Base-by-base conservation (phyloP, 2,113 vertebrate genomes). In the Coptodon rendalli region DNA sequence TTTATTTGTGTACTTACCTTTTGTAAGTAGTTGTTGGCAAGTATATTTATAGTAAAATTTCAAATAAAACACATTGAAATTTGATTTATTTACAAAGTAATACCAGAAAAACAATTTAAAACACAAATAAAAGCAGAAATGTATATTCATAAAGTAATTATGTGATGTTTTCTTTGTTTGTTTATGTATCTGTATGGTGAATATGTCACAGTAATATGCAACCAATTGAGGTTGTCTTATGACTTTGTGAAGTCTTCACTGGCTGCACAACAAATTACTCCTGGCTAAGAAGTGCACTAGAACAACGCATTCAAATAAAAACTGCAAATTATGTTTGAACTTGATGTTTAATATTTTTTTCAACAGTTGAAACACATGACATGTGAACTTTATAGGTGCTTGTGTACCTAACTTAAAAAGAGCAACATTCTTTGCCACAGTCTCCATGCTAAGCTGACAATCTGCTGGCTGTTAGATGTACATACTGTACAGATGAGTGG, bases 331-430 rank as follows among this genome's bases (percentile, higher is more conserved):
- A 24, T 43, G n/a, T 43, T 43, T 71, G 11, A 43, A 71, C 12
- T 71, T 43, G 0, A 7, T 16, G 66, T 24, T 71, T 43, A 16
- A 71, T 71, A 1, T 43, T 43, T 40, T 0, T 68, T 0, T 40
- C 11, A 14, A 40, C 66, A 43, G n/a, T 2, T 16, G n/a, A 71
- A 16, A 12, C 12, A 71, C 34, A 40, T 11, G 7, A 40, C 2
- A 6, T 71, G 38, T 43, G 0, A 71, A 3, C 66, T 9, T 4
- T n/a, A 71, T 22, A 27, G 12, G n/a, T 43, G 36, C 36, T 71
- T 24, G n/a, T 71, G 38, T 43, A 71, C 13, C 3, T 71, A 71
- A 71, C 66, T 71, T 71, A 12, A 38, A 71, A 43, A 43, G 0
- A 24, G n/a, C 38, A 71, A 9, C 38, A 71, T 12, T 43, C 38